Evolutionary conservation across 2,113 vertebrate genomes (phyloP).

Genomic region (Irena cyanogastra): DNA sequence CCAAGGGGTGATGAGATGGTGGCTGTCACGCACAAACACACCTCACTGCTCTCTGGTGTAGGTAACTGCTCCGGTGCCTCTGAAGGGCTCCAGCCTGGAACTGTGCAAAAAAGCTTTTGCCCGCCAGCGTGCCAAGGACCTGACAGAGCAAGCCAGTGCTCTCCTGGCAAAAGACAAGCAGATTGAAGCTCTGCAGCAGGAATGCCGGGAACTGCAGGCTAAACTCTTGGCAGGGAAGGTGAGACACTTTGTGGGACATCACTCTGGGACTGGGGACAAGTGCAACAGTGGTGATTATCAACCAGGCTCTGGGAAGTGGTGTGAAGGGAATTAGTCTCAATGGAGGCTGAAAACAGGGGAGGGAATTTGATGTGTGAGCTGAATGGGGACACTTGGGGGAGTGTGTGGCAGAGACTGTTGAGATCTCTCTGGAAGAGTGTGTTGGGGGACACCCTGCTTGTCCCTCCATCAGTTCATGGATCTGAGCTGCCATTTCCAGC

Average conservation of each 20-base stretch:
- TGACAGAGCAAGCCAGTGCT: constrained; percentile 88
- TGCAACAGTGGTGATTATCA: background rate
- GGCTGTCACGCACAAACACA: background rate
- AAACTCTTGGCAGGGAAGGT: constrained; percentile 82
- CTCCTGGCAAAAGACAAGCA: constrained; percentile 94
- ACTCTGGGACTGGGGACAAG: background rate
- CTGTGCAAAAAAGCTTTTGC: constrained; percentile 89
- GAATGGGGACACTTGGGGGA: background rate
- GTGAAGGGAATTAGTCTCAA: background rate
- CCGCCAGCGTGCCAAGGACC: constrained; percentile 87
- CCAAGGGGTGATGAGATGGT: background rate
- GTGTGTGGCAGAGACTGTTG: background rate
- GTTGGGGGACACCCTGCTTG: background rate
- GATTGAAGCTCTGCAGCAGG: constrained; percentile 86
- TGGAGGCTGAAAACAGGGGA: background rate
- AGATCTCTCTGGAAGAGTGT: background rate
- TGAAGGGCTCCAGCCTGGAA: constrained; percentile 82
- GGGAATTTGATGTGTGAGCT: background rate
- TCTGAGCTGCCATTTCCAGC: background rate
- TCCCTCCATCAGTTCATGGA: background rate
- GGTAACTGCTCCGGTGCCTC: constrained; percentile 82
- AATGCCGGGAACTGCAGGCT: constrained; percentile 86
- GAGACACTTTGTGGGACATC: background rate
- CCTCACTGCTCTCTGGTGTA: constrained; percentile 51
- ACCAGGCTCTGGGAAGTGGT: background rate